Conservation (phyloP, 2,113 vertebrate genomes). For the Macroglossus sobrinus region DNA sequence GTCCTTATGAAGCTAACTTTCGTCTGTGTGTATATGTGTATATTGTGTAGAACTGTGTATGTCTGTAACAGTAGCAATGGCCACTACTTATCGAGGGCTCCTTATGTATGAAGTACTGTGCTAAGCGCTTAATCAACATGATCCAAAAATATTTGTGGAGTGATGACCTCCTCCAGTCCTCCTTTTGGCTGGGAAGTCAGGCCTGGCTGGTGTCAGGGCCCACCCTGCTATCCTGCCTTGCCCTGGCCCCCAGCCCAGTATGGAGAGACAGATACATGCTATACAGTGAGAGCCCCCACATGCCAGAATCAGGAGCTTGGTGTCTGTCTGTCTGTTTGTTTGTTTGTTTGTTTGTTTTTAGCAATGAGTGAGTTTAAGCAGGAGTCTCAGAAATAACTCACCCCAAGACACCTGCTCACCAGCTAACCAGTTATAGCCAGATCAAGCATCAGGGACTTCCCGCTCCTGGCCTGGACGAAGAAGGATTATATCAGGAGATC, state of each 20-base stretch:
- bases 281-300: neutral
- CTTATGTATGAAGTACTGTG: neutral
- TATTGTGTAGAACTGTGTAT: neutral
- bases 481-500: neutral
- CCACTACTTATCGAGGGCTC: neutral
- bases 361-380: neutral
- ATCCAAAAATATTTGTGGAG: neutral
- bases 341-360: neutral
- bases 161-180: neutral
- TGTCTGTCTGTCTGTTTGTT: too few relatives aligned
- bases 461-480: neutral
- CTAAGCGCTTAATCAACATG: neutral
- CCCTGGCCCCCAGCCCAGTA: too few relatives aligned
- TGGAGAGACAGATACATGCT: neutral
- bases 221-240: neutral
- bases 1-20: neutral
- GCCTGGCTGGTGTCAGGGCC: neutral
- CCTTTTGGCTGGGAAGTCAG: neutral
- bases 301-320: neutral
- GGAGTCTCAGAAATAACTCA: neutral
- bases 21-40: rapidly evolving
- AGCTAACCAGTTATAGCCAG: neutral
- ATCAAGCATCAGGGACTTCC: neutral
- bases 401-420: neutral
- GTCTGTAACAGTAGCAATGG: neutral